Evolutionary conservation across 2,113 vertebrate species (phyloP).

Genomic region (Peromyscus polionotus): DNA sequence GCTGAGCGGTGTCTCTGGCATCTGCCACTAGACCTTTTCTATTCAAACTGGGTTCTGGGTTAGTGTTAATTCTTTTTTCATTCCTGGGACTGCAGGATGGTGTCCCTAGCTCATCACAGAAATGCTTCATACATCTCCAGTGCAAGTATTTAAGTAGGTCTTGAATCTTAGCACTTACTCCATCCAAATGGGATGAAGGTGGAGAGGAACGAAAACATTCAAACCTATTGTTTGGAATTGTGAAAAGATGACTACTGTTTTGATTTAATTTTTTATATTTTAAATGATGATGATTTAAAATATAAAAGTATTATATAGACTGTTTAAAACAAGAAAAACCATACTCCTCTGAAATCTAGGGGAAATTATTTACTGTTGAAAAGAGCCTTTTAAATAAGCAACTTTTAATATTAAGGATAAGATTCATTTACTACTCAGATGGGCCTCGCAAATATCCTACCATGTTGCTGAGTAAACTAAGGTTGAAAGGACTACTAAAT

Average conservation of each 20-base stretch:
- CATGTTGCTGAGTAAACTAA: neutral
- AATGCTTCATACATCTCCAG: neutral
- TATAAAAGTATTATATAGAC: neutral
- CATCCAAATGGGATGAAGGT: rapidly evolving
- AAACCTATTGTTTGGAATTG: neutral
- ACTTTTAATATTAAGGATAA: neutral
- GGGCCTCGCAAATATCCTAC: neutral
- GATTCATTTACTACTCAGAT: neutral
- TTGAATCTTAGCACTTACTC: neutral
- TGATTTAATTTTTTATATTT: neutral
- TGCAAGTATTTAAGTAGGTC: neutral
- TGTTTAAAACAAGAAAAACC: constrained; percentile 18
- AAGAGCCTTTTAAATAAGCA: constrained; percentile 8
- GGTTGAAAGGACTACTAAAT: neutral
- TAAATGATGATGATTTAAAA: neutral
- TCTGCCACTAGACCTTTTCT: neutral
- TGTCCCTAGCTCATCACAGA: neutral
- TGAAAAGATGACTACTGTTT: neutral
- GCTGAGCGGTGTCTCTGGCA: neutral
- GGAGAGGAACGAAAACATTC: neutral
- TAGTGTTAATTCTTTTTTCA: neutral
- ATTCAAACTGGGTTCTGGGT: neutral
- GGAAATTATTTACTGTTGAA: neutral
- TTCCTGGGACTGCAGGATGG: neutral
- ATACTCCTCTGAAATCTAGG: neutral